phyloP scores from a whole-genome alignment of 2,888 invertebrate species.

The Drosophila paramelanica region DNA sequence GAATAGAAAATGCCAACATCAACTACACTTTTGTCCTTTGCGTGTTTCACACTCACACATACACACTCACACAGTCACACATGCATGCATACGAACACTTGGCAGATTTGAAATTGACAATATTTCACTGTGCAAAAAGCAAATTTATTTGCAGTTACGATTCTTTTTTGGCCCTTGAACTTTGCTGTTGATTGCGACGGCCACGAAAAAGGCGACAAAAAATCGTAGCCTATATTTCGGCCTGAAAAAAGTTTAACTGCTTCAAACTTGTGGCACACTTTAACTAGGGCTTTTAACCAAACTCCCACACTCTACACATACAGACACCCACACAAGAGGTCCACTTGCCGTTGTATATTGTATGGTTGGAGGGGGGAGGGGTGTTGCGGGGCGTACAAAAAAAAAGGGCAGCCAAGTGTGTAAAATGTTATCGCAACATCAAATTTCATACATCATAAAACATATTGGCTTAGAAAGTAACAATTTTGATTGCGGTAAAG shows the following conservation, averaged over 20 bases:
- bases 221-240: constrained; percentile 31
- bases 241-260: constrained; percentile 36
- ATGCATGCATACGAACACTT: constrained; percentile 12
- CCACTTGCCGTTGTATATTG: constrained; percentile 24
- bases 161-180: constrained; percentile 73
- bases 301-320: neutral
- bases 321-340: constrained; percentile 19
- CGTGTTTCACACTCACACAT: constrained; percentile 4
- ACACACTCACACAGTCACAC: constrained; percentile 7
- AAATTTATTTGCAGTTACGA: constrained; percentile 75
- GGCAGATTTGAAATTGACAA: constrained; percentile 71
- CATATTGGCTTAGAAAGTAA: constrained; percentile 82
- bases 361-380: neutral
- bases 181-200: constrained; percentile 70
- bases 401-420: constrained; percentile 74
- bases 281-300: constrained; percentile 30
- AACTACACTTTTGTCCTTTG: constrained; percentile 42
- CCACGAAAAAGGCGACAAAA: constrained; percentile 22
- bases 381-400: constrained; percentile 24
- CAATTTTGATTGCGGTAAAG: constrained; percentile 79
- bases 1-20: constrained; percentile 34
- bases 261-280: constrained; percentile 42
- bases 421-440: constrained; percentile 82
- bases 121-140: constrained; percentile 70
- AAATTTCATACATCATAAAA: constrained; percentile 83